Conservation (phyloP, 2,888 invertebrate genomes). For the Priocnemis perturbator region DNA sequence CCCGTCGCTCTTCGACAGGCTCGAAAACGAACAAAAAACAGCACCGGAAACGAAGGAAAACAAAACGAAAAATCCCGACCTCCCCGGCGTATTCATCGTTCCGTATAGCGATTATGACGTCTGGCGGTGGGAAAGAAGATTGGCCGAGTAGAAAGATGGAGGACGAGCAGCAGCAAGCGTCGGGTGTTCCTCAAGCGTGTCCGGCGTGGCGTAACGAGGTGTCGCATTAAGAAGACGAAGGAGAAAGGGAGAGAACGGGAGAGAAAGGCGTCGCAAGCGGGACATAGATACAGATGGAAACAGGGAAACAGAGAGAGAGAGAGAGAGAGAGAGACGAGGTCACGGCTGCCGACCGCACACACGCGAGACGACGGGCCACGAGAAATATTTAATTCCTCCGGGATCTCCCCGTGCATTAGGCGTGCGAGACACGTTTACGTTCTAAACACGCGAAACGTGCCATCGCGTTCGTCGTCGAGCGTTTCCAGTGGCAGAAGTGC, state of each 20-base stretch:
- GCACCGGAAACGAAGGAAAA: not conserved
- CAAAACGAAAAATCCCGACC: not conserved
- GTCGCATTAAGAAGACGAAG: not conserved
- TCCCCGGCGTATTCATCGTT: not conserved
- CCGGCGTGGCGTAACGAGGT: not conserved
- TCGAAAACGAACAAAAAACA: not conserved
- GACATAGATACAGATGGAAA: too few relatives aligned
- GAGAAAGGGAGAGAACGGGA: not conserved
- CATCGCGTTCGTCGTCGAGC: constrained; percentile 8
- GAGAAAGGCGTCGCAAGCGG: too few relatives aligned
- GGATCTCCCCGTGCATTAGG: constrained; percentile 17
- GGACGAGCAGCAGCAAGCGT: too few relatives aligned
- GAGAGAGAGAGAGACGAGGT: not conserved
- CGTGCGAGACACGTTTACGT: constrained; percentile 27
- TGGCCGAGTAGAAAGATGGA: not conserved
- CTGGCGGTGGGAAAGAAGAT: not conserved
- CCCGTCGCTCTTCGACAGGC: too few relatives aligned
- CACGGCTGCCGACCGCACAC: not conserved
- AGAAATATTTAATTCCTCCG: constrained; percentile 28
- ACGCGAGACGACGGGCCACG: not conserved
- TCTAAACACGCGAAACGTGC: constrained; percentile 26
- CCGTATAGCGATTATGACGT: not conserved
- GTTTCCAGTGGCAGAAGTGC: too few relatives aligned
- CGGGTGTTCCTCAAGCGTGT: too few relatives aligned
- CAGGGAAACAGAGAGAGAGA: too few relatives aligned